Conservation (phyloP, 2,888 invertebrate species). For the Drosophila peninsularis region DNA sequence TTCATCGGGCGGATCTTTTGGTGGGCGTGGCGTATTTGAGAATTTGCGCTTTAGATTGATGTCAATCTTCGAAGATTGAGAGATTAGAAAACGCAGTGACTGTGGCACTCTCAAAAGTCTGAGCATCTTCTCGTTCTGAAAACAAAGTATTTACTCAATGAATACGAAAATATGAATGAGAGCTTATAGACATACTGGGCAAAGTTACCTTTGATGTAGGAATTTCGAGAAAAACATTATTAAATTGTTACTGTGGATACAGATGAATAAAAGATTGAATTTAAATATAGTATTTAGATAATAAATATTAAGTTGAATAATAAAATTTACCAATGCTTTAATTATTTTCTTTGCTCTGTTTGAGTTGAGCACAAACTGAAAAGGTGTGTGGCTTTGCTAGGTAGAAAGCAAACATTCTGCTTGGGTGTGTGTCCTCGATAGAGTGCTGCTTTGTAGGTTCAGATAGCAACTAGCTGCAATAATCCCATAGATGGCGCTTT, state of each 20-base stretch:
- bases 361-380: not conserved
- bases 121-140: constrained; percentile 11
- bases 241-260: no score
- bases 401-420: not conserved
- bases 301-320: no score
- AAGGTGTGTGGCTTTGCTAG: not conserved
- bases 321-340: no score
- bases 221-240: not conserved
- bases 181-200: not conserved
- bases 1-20: constrained; percentile 78
- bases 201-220: not conserved
- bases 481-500: constrained; percentile 1
- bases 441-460: not conserved
- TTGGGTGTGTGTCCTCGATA: not conserved
- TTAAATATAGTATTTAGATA: no score
- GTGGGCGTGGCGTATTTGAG: constrained; percentile 71
- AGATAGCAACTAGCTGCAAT: not conserved
- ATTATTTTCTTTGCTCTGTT: no score
- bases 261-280: no score
- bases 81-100: not conserved
- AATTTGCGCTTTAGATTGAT: not conserved
- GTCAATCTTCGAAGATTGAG: not conserved
- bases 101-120: constrained; percentile 2
- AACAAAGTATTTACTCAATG: not conserved
- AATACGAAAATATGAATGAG: not conserved